phyloP scores from a whole-genome alignment of 2,888 invertebrate species.

The Alviniconcha strummeri region DNA sequence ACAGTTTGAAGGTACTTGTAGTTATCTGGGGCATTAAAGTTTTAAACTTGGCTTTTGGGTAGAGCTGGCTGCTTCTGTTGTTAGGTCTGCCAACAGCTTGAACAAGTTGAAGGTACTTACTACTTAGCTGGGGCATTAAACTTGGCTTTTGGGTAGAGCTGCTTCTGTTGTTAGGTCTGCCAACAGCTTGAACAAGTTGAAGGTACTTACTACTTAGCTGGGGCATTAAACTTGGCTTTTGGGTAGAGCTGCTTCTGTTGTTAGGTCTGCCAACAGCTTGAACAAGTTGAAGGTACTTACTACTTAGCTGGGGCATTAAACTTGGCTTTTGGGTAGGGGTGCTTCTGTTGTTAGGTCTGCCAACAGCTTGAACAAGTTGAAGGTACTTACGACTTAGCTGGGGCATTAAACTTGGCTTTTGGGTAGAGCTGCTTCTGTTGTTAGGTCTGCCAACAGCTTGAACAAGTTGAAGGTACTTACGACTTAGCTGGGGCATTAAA shows the following conservation, averaged over 20 bases:
- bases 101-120: conserved; percentile 10
- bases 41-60: too few species aligned
- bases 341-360: too few species aligned
- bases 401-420: too few species aligned
- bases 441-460: neutral
- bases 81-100: neutral
- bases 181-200: conserved; percentile 15
- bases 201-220: neutral
- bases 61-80: too few species aligned
- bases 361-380: conserved; percentile 4
- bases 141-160: too few species aligned
- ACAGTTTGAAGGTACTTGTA: conserved; percentile 4
- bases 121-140: neutral
- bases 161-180: too few species aligned
- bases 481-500: too few species aligned
- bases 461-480: conserved; percentile 15
- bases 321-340: too few species aligned
- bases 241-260: too few species aligned
- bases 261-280: neutral
- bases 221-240: too few species aligned
- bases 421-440: too few species aligned
- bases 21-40: too few species aligned
- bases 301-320: neutral
- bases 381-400: neutral
- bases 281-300: conserved; percentile 10